phyloP scores from a whole-genome alignment of 2,888 invertebrate genomes.

The Zaprionus lineosus region DNA sequence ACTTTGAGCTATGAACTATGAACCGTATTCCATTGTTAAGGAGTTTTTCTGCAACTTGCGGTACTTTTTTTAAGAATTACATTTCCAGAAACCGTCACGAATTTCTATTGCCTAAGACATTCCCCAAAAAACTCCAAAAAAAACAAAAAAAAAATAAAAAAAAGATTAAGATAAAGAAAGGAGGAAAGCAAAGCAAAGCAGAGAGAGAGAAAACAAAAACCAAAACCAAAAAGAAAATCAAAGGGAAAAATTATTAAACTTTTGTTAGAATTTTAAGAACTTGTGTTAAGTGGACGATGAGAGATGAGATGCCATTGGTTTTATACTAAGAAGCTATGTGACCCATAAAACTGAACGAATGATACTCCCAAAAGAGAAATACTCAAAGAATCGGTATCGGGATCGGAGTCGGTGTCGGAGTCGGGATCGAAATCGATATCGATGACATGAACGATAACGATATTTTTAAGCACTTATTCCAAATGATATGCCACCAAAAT shows the following conservation, averaged over 20 bases:
- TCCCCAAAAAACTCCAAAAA: neutral
- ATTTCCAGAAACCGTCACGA: conserved; percentile 64
- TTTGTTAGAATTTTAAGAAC: conserved; percentile 66
- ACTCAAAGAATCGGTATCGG: conserved; percentile 43
- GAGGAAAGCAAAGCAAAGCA: neutral
- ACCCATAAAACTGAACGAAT: too few relatives aligned
- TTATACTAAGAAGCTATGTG: too few relatives aligned
- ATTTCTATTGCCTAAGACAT: conserved; percentile 56
- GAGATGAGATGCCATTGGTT: conserved; percentile 43
- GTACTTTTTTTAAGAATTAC: conserved; percentile 44
- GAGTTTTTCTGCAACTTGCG: too few relatives aligned
- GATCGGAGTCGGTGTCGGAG: conserved; percentile 9
- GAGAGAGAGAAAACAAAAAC: conserved; percentile 1
- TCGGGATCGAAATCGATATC: conserved; percentile 4
- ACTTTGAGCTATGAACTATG: too few relatives aligned
- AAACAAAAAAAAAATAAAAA: conserved; percentile 1
- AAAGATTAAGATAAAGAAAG: neutral
- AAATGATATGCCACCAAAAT: conserved; percentile 74
- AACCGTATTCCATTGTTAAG: conserved; percentile 72
- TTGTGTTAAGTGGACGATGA: conserved; percentile 41
- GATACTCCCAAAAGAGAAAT: conserved; percentile 33
- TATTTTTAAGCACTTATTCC: conserved; percentile 59
- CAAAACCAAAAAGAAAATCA: too few relatives aligned
- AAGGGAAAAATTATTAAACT: conserved; percentile 19
- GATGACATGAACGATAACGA: conserved; percentile 19